phyloP scores from a whole-genome alignment of 2,113 vertebrate species.

The Proteles cristata region DNA sequence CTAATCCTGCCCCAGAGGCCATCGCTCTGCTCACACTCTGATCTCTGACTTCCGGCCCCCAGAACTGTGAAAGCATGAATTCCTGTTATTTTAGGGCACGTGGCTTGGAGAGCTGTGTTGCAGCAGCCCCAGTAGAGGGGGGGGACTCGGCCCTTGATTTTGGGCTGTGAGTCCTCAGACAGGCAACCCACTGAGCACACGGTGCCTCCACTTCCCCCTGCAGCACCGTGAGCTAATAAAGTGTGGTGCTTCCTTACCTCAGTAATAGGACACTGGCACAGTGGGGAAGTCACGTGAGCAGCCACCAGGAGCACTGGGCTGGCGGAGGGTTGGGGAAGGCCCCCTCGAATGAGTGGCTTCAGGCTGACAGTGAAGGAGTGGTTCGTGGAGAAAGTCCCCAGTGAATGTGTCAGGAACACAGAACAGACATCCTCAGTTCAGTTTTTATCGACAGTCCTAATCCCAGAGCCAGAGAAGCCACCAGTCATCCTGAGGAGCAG shows the following conservation, averaged over 20 bases:
- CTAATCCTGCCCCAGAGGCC: fast-evolving
- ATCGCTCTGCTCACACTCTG: neutral
- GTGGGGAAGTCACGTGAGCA: fast-evolving
- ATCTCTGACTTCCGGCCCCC: neutral
- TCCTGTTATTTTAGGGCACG: neutral
- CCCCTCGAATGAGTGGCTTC: neutral
- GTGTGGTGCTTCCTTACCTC: too few species aligned
- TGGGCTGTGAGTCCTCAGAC: fast-evolving
- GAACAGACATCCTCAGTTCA: neutral
- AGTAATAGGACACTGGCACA: neutral
- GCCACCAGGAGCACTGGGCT: fast-evolving
- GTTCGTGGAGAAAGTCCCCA: neutral
- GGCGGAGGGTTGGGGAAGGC: neutral
- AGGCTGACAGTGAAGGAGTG: neutral
- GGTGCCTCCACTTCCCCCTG: fast-evolving
- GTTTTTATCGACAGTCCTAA: neutral
- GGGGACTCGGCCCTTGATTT: fast-evolving
- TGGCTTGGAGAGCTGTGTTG: neutral
- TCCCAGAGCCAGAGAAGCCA: neutral
- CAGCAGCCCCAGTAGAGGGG: neutral
- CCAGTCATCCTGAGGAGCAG: neutral
- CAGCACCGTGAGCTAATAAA: neutral
- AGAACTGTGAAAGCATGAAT: fast-evolving
- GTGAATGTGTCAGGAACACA: neutral
- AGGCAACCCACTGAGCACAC: neutral